A percentile compares a stretch with the other conserved stretches of the same genome.
These are phyloP conservation scores for Andrena haemorrhoa DNA, from an alignment of 2,888 invertebrate genomes.

Conservation along the genomic window DNA sequence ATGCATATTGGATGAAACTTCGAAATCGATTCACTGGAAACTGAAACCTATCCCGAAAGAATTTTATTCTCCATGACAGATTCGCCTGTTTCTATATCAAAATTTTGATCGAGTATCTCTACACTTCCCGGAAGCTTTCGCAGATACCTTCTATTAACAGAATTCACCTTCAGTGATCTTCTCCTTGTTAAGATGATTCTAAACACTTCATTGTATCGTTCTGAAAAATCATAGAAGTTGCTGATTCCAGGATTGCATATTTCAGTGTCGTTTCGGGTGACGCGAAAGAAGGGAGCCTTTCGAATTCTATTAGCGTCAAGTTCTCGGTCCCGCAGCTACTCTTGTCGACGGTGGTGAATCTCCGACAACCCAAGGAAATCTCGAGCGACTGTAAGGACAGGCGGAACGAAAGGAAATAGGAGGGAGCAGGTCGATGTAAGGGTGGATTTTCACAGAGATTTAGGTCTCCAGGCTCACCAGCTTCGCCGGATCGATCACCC, in stretches of 20 bases:
- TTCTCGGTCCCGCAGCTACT: neutral
- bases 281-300: neutral
- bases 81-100: neutral
- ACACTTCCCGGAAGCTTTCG: neutral
- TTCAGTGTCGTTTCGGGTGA: too few relatives aligned
- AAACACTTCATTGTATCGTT: too few relatives aligned
- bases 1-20: too few relatives aligned
- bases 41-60: too few relatives aligned
- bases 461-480: conserved; percentile 58
- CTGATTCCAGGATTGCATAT: too few relatives aligned
- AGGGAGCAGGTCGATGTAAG: conserved; percentile 31
- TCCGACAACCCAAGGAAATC: conserved; percentile 25
- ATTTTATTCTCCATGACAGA: too few relatives aligned
- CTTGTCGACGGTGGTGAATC: conserved; percentile 31
- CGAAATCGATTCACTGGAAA: too few relatives aligned
- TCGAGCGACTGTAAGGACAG: conserved; percentile 21
- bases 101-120: conserved; percentile 10
- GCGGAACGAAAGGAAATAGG: conserved; percentile 19
- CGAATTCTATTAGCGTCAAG: neutral
- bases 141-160: neutral
- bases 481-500: conserved; percentile 61
- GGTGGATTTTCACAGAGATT: conserved; percentile 67
- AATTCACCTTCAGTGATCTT: neutral
- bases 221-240: too few relatives aligned
- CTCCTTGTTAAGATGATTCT: neutral